Evolutionary conservation across 1,140 invertebrate species (phyloP), one percentile per base, ranked within the genome.

Genomic region (Drosophila jambulina): DNA sequence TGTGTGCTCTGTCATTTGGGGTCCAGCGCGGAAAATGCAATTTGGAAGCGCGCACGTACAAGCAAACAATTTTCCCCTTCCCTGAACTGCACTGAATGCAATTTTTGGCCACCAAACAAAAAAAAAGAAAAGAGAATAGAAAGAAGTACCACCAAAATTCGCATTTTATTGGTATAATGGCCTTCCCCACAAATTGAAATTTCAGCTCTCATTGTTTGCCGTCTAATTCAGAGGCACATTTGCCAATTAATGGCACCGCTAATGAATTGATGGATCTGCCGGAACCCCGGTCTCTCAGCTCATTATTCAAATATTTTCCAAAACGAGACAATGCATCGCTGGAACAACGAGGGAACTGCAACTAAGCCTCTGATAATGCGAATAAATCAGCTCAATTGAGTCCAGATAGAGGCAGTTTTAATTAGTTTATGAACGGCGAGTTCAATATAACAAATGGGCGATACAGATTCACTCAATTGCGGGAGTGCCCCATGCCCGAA

Each of bases 181-280:
- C 15, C 59, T 70, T 17, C 17, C 19, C 23, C 27, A 10, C 25
- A 57, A 77, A 76, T 59, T 46, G 17, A 61, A 46, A 59, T 59
- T 40, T 3, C 3, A 34, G 23, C 51, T 40, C 42, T n/a, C 62
- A 76, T 70, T 81, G 58, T 81, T 63, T 23, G 21, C 63, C n/a
- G 13, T 36, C 19, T 40, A 38, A 42, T 29, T 38, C 38, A 68
- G 36, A 4, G 21, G 34, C 32, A 17, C 46, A 71, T 43, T 54
- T 58, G 21, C 49, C 59, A 62, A 72, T 79, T 72, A 80, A 54
- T 63, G 56, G 19, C 21, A 23, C 4, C 21, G 29, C 27, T 43
- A 51, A 68, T 78, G 36, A 42, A 46, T 57, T 70, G 61, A 76
- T 80, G 51, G 45, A 75, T 38, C 9, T 59, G 36, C n/a, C 8